These are phyloP conservation scores for Aplidium turbinatum DNA, from an alignment of 23 tunicate genomes.

Conservation along the genomic window DNA sequence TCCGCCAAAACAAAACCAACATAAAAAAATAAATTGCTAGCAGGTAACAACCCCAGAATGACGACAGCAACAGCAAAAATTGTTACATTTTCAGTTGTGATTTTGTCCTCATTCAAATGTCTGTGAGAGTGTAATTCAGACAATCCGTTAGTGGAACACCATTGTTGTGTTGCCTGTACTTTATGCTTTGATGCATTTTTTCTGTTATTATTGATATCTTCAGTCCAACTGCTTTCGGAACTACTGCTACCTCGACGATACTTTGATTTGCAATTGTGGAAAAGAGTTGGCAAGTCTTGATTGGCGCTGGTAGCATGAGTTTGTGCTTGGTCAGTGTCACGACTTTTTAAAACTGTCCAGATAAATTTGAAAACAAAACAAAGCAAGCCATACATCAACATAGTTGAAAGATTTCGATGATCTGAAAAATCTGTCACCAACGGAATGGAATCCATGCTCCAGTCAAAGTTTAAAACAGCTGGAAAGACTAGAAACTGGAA, in stretches of 20 bases:
- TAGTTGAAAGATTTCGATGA: constrained; percentile 48
- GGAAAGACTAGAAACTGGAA: constrained; percentile 49
- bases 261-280: too few species aligned
- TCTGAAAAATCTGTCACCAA: constrained; percentile 45
- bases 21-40: constrained; percentile 78
- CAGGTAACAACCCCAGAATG: constrained; percentile 62
- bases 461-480: constrained; percentile 62
- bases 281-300: too few species aligned
- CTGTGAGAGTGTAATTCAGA: background rate
- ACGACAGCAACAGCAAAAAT: constrained; percentile 35
- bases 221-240: too few species aligned
- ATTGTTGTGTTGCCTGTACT: too few species aligned
- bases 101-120: background rate
- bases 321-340: too few species aligned
- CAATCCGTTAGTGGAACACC: too few species aligned
- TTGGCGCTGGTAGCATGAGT: too few species aligned
- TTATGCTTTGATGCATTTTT: too few species aligned
- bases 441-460: constrained; percentile 83
- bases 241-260: too few species aligned
- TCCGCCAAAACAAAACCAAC: constrained; percentile 94
- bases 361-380: too few species aligned
- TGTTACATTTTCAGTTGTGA: background rate
- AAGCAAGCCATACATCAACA: background rate
- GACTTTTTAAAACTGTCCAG: too few species aligned
- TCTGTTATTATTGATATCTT: too few species aligned